Evolutionary conservation across 2,888 invertebrate genomes (phyloP).

Genomic region (Agrilus biguttatus): DNA sequence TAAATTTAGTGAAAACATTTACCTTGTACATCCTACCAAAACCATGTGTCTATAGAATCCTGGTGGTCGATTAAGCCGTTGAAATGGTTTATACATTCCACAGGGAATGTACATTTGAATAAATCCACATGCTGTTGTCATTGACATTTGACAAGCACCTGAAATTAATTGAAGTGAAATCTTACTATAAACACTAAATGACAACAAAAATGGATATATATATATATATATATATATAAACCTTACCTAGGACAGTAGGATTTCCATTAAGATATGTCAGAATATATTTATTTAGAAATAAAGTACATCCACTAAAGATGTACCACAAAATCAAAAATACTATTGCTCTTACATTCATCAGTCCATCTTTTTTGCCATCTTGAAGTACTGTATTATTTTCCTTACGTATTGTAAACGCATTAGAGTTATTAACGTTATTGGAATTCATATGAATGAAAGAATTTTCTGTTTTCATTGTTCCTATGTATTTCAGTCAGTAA

Average conservation of each 20-base stretch:
- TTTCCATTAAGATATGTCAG: constrained; percentile 56
- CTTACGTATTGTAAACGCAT: constrained; percentile 9
- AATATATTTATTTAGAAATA: constrained; percentile 67
- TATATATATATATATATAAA: constrained; percentile 3
- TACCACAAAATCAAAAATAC: constrained; percentile 56
- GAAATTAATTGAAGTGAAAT: constrained; percentile 10
- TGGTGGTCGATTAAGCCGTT: constrained; percentile 43
- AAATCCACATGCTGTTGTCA: constrained; percentile 59
- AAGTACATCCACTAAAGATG: constrained; percentile 60
- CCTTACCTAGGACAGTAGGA: constrained; percentile 54
- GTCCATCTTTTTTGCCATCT: constrained; percentile 25
- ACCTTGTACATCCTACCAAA: constrained; percentile 58
- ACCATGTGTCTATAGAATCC: constrained; percentile 61
- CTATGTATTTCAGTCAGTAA: too few relatives aligned
- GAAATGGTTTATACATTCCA: constrained; percentile 51
- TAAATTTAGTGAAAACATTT: constrained; percentile 7
- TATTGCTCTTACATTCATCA: constrained; percentile 43
- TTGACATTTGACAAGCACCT: constrained; percentile 65
- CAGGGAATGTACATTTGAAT: constrained; percentile 59
- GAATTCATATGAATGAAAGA: constrained; percentile 7
- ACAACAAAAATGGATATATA: constrained; percentile 1
- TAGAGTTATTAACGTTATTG: constrained; percentile 8
- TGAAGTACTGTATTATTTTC: constrained; percentile 4
- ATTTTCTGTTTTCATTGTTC: constrained; percentile 9
- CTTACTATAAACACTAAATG: neutral